Conservation (phyloP, 2,888 invertebrate species). For the Drosophila prostipennis region DNA sequence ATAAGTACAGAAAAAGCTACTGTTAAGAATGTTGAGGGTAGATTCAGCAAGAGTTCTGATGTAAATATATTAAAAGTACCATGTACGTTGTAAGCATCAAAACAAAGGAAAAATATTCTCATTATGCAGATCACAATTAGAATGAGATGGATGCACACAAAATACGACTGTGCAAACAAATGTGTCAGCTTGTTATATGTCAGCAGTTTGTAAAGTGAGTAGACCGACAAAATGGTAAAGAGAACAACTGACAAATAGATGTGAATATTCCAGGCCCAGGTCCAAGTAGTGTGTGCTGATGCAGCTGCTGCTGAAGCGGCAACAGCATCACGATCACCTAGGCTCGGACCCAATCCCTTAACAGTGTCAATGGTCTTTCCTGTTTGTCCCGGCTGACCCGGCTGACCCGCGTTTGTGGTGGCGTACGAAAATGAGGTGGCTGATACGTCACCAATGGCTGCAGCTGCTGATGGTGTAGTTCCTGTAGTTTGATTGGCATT, state of each 20-base stretch:
- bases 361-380: conserved; percentile 7
- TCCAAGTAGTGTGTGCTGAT: conserved; percentile 86
- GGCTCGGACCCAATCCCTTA: conserved; percentile 4
- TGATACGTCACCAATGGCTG: conserved; percentile 67
- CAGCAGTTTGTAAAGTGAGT: conserved; percentile 93
- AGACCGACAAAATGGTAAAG: conserved; percentile 93
- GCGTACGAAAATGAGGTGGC: conserved; percentile 80
- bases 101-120: conserved; percentile 93
- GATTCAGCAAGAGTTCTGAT: conserved; percentile 92
- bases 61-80: conserved; percentile 91
- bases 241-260: conserved; percentile 94
- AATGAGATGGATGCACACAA: conserved; percentile 92
- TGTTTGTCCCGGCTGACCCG: conserved; percentile 28
- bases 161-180: conserved; percentile 94
- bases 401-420: conserved; percentile 67
- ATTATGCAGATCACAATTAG: conserved; percentile 92
- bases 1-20: conserved; percentile 95
- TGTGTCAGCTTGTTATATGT: conserved; percentile 94
- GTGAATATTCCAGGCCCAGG: conserved; percentile 96
- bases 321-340: conserved; percentile 19
- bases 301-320: conserved; percentile 64
- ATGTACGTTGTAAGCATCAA: conserved; percentile 96
- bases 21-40: conserved; percentile 94
- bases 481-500: conserved; percentile 39
- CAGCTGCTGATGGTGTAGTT: conserved; percentile 76